Base-by-base conservation (phyloP, 2,888 invertebrate species). In the Drosophila tanythrix region DNA sequence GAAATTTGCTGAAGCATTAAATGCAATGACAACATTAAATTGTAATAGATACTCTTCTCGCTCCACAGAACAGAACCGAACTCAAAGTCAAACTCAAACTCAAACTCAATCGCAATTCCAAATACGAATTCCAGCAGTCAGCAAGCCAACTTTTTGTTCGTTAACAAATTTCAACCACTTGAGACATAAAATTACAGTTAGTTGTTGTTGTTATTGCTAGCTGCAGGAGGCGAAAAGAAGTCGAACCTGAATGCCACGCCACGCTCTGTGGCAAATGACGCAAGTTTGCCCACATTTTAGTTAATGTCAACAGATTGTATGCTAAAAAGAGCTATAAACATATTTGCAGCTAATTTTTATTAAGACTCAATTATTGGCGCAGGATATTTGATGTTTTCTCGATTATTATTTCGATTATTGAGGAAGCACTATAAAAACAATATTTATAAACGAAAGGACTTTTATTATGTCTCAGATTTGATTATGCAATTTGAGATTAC, bases 1-100 rank as follows among this genome's bases (percentile, higher is more conserved):
- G 35, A 57, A 82, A 82, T 79, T 88, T 84, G 81, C 74, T 87
- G 78, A 72, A 73, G 76, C 85, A 85, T 87, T 73, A 89, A 85
- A 85, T 80, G 58, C 82, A 87, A 85, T 82, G 85, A 85, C 77
- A 76, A 69, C 85, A 80, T 82, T 88, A 89, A 89, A 70, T 77
- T 74, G 81, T 69, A 80, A 81, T 35, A 64, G 81, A 79, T 72
- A 80, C 29, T n/a, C n/a, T 57, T 33, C 21, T n/a, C 31, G 52
- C n/a, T 31, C 21, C 31, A 15, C 3, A 21, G 51, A 31, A 50
- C 3, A 38, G 36, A 6, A 13, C 15, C 31, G 21, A 38, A 35
- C 15, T 21, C 8, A 40, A 56, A 40, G 2, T 18, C 18, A 74
- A 52, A 67, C 15, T 51, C 74, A 58, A 66, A 40, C 13, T 21